These are phyloP conservation scores for Masnerella sp. DNA, from an alignment of 2,888 invertebrate genomes.

Conservation along the genomic window DNA sequence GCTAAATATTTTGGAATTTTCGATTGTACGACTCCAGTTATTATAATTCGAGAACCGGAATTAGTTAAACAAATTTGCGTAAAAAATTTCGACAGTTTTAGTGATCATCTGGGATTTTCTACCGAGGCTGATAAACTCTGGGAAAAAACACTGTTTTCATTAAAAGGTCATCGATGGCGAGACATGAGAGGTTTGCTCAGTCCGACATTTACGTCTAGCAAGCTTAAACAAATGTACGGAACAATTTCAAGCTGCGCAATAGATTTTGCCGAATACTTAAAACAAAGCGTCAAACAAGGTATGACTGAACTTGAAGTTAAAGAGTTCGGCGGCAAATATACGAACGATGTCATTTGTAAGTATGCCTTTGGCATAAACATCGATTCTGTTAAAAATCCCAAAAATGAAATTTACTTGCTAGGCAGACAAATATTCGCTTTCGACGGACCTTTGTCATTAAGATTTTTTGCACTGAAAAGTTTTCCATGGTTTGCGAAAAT, in stretches of 20 bases:
- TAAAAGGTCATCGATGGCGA: constrained; percentile 69
- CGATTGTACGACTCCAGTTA: constrained; percentile 61
- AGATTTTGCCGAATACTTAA: constrained; percentile 65
- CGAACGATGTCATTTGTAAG: constrained; percentile 72
- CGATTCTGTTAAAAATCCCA: constrained; percentile 67
- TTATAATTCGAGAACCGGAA: constrained; percentile 65
- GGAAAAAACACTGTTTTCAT: constrained; percentile 61
- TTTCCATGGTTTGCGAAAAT: constrained; percentile 45
- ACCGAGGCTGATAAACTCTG: constrained; percentile 61
- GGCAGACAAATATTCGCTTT: constrained; percentile 62
- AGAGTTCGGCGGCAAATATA: constrained; percentile 66
- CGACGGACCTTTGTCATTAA: constrained; percentile 13
- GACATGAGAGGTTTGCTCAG: constrained; percentile 78
- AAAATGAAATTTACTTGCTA: constrained; percentile 70
- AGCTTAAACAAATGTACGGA: constrained; percentile 80
- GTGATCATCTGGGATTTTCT: constrained; percentile 44
- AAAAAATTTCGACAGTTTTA: constrained; percentile 23
- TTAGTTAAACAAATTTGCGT: constrained; percentile 59
- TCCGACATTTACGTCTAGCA: constrained; percentile 80
- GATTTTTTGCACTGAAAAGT: constrained; percentile 48
- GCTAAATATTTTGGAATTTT: constrained; percentile 66
- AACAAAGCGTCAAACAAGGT: constrained; percentile 36
- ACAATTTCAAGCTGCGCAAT: constrained; percentile 75
- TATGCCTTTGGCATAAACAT: constrained; percentile 56
- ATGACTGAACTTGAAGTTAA: constrained; percentile 67